phyloP scores from a whole-genome alignment of 1,140 invertebrate species.

The Scaptomyza hsui region DNA sequence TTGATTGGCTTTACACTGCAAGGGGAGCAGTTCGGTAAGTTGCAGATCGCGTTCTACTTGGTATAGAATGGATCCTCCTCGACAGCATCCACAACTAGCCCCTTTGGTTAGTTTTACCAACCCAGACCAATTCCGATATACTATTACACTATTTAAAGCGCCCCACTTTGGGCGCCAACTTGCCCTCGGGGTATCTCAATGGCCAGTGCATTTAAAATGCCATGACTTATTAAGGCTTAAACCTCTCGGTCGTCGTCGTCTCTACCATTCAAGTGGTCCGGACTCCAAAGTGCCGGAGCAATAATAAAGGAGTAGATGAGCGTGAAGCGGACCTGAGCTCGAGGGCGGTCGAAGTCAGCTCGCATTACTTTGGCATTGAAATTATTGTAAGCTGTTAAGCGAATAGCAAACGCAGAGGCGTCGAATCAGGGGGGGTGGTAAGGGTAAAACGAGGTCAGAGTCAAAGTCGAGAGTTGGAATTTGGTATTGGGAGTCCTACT shows the following conservation, averaged over 20 bases:
- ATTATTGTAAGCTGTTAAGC: constrained; percentile 61
- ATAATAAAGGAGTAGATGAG: not conserved
- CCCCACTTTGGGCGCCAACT: constrained; percentile 31
- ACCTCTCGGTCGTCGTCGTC: not conserved
- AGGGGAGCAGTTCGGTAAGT: not conserved
- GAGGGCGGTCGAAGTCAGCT: constrained; percentile 5
- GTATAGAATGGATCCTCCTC: not conserved
- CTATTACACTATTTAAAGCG: not conserved
- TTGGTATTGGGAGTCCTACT: constrained; percentile 24
- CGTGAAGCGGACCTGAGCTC: not conserved
- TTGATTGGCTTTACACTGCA: constrained; percentile 43
- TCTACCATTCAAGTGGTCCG: constrained; percentile 15
- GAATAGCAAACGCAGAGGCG: constrained; percentile 2
- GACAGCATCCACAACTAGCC: not conserved
- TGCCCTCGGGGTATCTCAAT: constrained; percentile 23
- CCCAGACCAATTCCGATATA: no score
- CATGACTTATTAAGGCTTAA: constrained; percentile 48
- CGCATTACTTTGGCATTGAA: constrained; percentile 46
- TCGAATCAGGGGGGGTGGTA: not conserved
- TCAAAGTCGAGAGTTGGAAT: constrained; percentile 22
- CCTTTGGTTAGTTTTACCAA: no score
- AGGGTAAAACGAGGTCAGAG: constrained; percentile 31
- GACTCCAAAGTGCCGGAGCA: not conserved
- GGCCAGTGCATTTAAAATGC: constrained; percentile 40
- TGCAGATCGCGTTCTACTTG: not conserved